Conservation (phyloP, 2,888 invertebrate genomes). For the Scaptodrosophila latifasciaeformis region DNA sequence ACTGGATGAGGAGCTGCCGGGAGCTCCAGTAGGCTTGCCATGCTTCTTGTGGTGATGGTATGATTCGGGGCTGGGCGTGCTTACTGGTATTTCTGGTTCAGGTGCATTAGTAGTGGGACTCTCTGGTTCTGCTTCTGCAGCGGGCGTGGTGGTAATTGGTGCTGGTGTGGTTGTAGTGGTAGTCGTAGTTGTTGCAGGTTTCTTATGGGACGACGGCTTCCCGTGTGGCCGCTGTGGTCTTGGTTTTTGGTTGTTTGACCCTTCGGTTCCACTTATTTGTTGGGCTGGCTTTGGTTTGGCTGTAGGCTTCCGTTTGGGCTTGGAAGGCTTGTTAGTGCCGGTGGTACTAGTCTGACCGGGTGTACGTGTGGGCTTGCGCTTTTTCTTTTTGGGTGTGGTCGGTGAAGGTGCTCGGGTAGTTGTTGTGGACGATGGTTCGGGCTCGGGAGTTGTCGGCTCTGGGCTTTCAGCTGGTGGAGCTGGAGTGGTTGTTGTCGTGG, state of each 20-base stretch:
- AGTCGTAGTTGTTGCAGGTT: slow-evolving; percentile 22
- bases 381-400: slow-evolving; percentile 59
- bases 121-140: slow-evolving; percentile 20
- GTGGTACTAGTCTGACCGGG: slow-evolving; percentile 33
- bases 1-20: too few species aligned
- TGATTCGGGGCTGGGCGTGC: slow-evolving; percentile 23
- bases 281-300: slow-evolving; percentile 28
- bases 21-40: slow-evolving; percentile 27
- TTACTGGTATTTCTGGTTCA: not conserved
- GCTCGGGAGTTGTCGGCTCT: slow-evolving; percentile 19
- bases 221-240: slow-evolving; percentile 16
- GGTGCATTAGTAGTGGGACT: too few species aligned
- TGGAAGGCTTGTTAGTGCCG: slow-evolving; percentile 17
- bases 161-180: slow-evolving; percentile 39
- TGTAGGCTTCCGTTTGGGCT: slow-evolving; percentile 17
- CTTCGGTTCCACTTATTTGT: slow-evolving; percentile 12
- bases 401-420: slow-evolving; percentile 18
- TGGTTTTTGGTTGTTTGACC: slow-evolving; percentile 7
- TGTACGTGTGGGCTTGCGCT: slow-evolving; percentile 67
- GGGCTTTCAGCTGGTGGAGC: slow-evolving; percentile 6
- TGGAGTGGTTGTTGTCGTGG: slow-evolving; percentile 24
- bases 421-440: slow-evolving; percentile 40
- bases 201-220: slow-evolving; percentile 1
- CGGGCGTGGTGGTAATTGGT: slow-evolving; percentile 44
- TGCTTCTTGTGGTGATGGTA: slow-evolving; percentile 45